phyloP scores from a whole-genome alignment of 2,888 invertebrate genomes.

The Harpalus rufipes region DNA sequence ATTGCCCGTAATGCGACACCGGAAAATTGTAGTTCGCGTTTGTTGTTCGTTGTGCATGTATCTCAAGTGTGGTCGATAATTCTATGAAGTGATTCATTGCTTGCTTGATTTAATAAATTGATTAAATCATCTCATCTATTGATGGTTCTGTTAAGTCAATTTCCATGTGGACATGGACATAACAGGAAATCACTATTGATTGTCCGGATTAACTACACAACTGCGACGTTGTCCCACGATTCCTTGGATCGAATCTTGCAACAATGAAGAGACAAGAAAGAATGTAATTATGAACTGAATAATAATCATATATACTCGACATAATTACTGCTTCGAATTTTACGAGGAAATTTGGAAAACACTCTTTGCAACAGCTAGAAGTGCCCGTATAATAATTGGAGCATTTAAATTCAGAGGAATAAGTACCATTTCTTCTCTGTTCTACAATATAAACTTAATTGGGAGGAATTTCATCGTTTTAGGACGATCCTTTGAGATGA shows the following conservation, averaged over 20 bases:
- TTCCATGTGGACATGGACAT: slow-evolving; percentile 70
- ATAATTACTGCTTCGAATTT: too few species aligned
- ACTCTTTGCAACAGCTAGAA: too few species aligned
- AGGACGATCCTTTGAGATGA: too few species aligned
- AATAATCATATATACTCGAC: too few species aligned
- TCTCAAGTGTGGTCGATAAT: slow-evolving; percentile 70
- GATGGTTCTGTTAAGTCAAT: slow-evolving; percentile 76
- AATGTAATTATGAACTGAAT: too few species aligned
- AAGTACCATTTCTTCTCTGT: too few species aligned
- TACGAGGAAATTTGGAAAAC: too few species aligned
- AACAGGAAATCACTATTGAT: slow-evolving; percentile 66
- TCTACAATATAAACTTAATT: too few species aligned
- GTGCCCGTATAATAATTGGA: too few species aligned
- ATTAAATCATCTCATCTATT: slow-evolving; percentile 76
- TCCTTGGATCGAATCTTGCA: neutral
- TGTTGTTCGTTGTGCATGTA: slow-evolving; percentile 42
- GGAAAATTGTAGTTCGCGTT: slow-evolving; percentile 1
- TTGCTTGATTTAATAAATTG: slow-evolving; percentile 75
- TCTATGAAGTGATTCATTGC: slow-evolving; percentile 72
- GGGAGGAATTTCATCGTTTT: too few species aligned
- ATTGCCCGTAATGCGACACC: neutral
- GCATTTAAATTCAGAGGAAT: too few species aligned
- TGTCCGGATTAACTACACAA: slow-evolving; percentile 33
- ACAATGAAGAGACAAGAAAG: too few species aligned
- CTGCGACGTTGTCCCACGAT: slow-evolving; percentile 1